Evolutionary conservation across 1,140 invertebrate species (phyloP).

Genomic region (Formica exsecta): DNA sequence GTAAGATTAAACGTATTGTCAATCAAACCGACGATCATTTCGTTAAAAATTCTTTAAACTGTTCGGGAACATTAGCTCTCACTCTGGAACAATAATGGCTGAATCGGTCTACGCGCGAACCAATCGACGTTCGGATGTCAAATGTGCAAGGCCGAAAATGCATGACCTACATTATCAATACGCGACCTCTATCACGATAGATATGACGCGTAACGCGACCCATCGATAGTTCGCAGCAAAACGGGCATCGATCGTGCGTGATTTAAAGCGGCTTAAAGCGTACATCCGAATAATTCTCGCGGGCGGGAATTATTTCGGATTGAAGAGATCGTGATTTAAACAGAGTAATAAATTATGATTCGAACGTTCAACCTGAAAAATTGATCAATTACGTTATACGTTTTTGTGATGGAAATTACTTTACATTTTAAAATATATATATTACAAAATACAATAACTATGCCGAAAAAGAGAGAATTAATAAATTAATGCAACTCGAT

Average conservation of each 20-base stretch:
- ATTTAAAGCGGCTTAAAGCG: conserved; percentile 8
- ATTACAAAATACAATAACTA: neutral
- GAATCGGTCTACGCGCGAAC: conserved; percentile 37
- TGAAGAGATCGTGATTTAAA: conserved; percentile 1
- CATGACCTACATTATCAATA: conserved; percentile 71
- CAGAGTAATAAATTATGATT: neutral
- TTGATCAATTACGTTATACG: neutral
- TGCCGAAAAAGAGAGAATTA: neutral
- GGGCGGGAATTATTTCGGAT: neutral
- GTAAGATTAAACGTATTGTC: neutral
- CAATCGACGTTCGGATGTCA: conserved; percentile 44
- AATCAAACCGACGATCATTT: neutral
- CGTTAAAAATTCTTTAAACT: neutral
- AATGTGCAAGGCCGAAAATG: conserved; percentile 65
- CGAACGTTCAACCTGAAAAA: neutral
- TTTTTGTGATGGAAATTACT: neutral
- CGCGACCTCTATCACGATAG: conserved; percentile 54
- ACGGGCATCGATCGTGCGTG: conserved; percentile 33
- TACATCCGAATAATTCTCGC: neutral
- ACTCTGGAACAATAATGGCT: neutral
- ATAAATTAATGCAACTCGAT: neutral
- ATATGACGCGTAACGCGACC: conserved; percentile 33
- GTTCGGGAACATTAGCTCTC: conserved; percentile 16
- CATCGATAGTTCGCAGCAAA: conserved; percentile 35
- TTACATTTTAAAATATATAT: neutral